Conservation (phyloP, 2,888 invertebrate genomes). For the Thymelicus lineola region DNA sequence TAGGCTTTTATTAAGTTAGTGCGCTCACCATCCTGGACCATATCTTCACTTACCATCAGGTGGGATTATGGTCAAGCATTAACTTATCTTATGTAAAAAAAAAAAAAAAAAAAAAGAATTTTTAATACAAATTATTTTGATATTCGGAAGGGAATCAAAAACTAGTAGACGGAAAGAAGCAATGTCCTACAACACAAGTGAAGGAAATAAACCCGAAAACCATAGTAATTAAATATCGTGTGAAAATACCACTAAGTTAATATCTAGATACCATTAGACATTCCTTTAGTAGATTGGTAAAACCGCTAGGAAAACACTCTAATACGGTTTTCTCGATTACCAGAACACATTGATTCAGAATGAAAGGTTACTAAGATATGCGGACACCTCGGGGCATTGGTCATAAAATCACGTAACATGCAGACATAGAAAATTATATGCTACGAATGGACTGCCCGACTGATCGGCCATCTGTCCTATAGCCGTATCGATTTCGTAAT, state of each 20-base stretch:
- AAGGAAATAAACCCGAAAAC: too few relatives aligned
- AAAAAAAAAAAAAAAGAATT: too few relatives aligned
- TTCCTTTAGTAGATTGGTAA: slow-evolving; percentile 12
- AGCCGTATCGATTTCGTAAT: slow-evolving; percentile 60
- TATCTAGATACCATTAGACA: slow-evolving; percentile 1
- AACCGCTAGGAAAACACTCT: slow-evolving; percentile 4
- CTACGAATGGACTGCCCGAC: background rate
- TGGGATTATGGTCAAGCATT: too few relatives aligned
- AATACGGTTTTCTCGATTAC: slow-evolving; percentile 14
- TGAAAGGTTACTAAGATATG: slow-evolving; percentile 29
- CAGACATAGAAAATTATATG: slow-evolving; percentile 39
- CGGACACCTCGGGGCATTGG: slow-evolving; percentile 12
- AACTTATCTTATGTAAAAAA: too few relatives aligned
- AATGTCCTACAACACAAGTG: too few relatives aligned
- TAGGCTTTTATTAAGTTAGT: too few relatives aligned
- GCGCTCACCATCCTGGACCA: too few relatives aligned
- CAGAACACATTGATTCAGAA: slow-evolving; percentile 19
- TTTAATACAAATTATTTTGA: too few relatives aligned
- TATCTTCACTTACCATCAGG: too few relatives aligned
- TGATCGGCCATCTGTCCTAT: slow-evolving; percentile 57
- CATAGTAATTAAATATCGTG: too few relatives aligned
- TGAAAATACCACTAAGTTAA: slow-evolving; percentile 28
- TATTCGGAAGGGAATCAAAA: too few relatives aligned
- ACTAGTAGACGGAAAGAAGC: too few relatives aligned
- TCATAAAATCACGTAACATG: slow-evolving; percentile 30